Base-by-base conservation (phyloP, 1,140 invertebrate genomes). In the Pseudomyrmex gracilis region DNA sequence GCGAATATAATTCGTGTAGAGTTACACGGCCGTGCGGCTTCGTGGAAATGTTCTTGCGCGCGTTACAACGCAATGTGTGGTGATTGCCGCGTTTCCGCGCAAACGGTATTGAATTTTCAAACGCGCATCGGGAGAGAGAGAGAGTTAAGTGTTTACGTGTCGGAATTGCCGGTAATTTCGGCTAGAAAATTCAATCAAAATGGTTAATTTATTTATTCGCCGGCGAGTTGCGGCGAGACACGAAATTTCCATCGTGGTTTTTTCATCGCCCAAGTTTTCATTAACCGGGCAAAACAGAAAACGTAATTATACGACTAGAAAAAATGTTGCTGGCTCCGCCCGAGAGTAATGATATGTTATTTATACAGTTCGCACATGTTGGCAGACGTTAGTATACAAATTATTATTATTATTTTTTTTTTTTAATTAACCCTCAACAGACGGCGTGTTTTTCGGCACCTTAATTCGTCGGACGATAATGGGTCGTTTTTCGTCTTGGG, bases 1-100 rank as follows among this genome's bases (percentile, higher is more conserved):
- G 78, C 71, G 53, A 66, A 82, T 85, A 88, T 88, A 88, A 88
- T 88, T 73, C 73, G 77, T 83, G 78, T 88, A 83, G 83, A 88
- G 82, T 88, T 85, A 88, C 86, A 88, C 71, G 83, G 86, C 71
- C 71, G 70, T 71, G 60, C 66, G 86, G 80, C 85, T 85, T 88
- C 84, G 82, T 58, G 73, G 24, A 64, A 83, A 83, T 83, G 82
- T 80, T 70, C 66, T 71, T 71, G 45, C 53, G 8, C 53, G 53
- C 53, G 73, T 87, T 87, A 84, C 85, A 80, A 34, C 43, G 57
- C 82, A 73, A 80, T 58, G 67, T 66, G 77, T 57, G 73, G 82
- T 84, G 86, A 87, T 87, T 80, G 70, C 85, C 53, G 57, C 51
- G 85, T 73, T 61, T 63, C 85, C 71, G 51, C 71, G 49, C 60